These are phyloP conservation scores for Dunckerocampus dactyliophorus DNA, from an alignment of 2,113 vertebrate genomes.

Conservation along the genomic window DNA sequence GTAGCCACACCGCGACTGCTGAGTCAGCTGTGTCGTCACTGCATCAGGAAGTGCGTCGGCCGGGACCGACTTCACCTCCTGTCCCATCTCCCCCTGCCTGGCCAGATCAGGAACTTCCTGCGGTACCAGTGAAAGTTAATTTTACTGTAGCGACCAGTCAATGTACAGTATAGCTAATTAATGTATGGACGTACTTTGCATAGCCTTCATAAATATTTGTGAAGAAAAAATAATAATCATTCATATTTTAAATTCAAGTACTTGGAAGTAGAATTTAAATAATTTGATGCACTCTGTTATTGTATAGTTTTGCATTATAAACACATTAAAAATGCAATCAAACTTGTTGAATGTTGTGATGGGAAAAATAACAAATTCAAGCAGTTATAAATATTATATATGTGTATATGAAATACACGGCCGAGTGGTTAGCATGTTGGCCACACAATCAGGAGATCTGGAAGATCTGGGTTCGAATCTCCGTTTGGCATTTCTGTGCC, in stretches of 20 bases:
- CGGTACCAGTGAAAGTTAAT: slow-evolving; percentile 80
- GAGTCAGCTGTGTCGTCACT: slow-evolving; percentile 84
- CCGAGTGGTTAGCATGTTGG: no score
- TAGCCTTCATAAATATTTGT: not conserved
- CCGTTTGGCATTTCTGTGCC: no score
- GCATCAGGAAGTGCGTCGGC: slow-evolving; percentile 82
- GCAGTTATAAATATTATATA: no score
- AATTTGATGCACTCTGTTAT: slow-evolving; percentile 23
- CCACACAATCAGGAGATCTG: no score
- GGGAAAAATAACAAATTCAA: no score
- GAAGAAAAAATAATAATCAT: not conserved
- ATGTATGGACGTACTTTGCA: not conserved
- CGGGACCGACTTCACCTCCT: slow-evolving; percentile 82
- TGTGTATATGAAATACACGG: no score
- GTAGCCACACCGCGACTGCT: slow-evolving; percentile 84
- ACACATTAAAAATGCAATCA: not conserved
- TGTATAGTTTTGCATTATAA: slow-evolving; percentile 4
- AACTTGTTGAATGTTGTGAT: no score
- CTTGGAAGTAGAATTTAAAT: no score
- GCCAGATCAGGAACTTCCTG: slow-evolving; percentile 81
- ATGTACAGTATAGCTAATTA: not conserved
- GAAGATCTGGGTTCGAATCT: no score
- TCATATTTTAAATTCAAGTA: no score
- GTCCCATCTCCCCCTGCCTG: slow-evolving; percentile 85
- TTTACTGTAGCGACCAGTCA: no score